Base-by-base conservation (phyloP, 2,888 invertebrate genomes). In the Drosophila longiperda region DNA sequence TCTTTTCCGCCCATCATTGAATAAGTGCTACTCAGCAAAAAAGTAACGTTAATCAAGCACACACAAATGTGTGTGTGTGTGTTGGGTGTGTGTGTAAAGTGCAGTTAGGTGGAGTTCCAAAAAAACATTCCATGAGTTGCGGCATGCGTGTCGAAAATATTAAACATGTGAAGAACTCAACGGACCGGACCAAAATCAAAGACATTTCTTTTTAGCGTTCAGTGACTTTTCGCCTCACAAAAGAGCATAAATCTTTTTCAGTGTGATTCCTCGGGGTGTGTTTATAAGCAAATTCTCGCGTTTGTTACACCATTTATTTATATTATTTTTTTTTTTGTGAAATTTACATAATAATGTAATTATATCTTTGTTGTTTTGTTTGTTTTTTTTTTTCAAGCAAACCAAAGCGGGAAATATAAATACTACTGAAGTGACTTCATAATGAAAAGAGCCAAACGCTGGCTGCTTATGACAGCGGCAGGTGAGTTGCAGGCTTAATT, bases 401-500 rank as follows among this genome's bases (percentile, higher is more conserved):
- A 40, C 67, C 54, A 59, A 65, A 63, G 52, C 63, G 45, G 67
- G 40, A 60, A 78, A 60, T 58, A 73, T 53, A 73, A 66, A 66
- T 32, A 61, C 40, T 62, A 73, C 72, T 66, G 64, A 61, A 79
- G 52, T 77, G 59, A 53, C 55, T 49, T 29, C 78, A 87, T 73
- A 62, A 94, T 94, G 94, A 94, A 93, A 91, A 93, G 93, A 91
- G 94, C 93, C 91, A 94, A 94, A 91, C 92, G 94, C 90, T 94
- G 94, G 94, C 92, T 94, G 82, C 92, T 94, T 40, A 90, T 94
- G 87, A 93, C 94, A 90, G 83, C 83, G 67, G 93, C 94, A 91
- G 94, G 94, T 94, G 91, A 92, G 93, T 83, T 48, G 12, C 42
- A 55, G 61, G 48, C 20, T 34, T 60, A n/a, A 65, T 23, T 65